Base-by-base conservation (phyloP, 2,888 invertebrate genomes). In the Agrotis exclamationis region DNA sequence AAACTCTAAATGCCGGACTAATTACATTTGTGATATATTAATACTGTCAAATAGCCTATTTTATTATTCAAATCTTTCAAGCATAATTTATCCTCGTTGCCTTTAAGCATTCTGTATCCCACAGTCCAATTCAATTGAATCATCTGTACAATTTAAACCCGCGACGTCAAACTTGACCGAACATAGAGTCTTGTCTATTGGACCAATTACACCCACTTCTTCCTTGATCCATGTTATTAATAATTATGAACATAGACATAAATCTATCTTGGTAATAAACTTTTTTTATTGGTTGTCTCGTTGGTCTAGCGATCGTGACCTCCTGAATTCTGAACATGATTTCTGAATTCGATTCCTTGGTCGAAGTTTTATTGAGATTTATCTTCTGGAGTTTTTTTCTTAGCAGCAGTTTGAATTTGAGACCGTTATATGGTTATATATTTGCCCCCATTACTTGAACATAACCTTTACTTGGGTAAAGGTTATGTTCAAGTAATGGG, bases 121-220 rank as follows among this genome's bases (percentile, higher is more conserved):
- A 70, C 77, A 80, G 58, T 70, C 48, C 78, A 81, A 84, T 80
- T 78, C 24, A 70, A 83, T 28, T 79, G 73, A 68, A 76, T 81
- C 51, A 76, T 54, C 57, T 9, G 14, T 56, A 69, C 62, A 66
- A 81, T 74, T 75, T 50, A 75, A 64, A 71, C 39, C 64, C 48
- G 18, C 59, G 4, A 57, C 82, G 45, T 66, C 78, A 74, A 51
- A 53, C 51, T 20, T 39, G 44, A 28, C 54, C 54, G 11, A 63
- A 66, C 56, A 72, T 50, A 74, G 60, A 64, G 48, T 69, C 68
- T 69, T 59, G 74, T 72, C 65, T 71, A 82, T 67, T 85, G 84
- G 70, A 74, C 78, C 87, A 87, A 86, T 88, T 86, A 85, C 87
- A 76, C 85, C 83, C 85, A 86, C 86, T 56, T 20, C 80, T 82